Percentiles rank a stretch among this genome's conserved stretches.
Conservation (phyloP, 2,888 invertebrate species). For the Drosophila pullipes region DNA sequence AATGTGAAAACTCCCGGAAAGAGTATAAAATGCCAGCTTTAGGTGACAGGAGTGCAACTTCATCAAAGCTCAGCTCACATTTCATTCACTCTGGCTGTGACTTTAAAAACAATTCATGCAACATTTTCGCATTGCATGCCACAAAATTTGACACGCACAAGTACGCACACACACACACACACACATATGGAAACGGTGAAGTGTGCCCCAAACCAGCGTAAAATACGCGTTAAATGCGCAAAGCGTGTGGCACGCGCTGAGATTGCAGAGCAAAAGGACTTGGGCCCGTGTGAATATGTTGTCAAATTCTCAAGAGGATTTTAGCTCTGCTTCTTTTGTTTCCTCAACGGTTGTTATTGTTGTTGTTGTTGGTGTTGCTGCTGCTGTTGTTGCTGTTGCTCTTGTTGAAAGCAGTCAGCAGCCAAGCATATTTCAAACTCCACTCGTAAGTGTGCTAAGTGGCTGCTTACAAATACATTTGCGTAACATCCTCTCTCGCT, state of each 20-base stretch:
- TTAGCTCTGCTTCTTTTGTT: conserved; percentile 54
- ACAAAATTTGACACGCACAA: conserved; percentile 29
- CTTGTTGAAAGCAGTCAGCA: conserved; percentile 60
- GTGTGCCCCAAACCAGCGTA: conserved; percentile 48
- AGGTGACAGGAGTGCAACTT: conserved; percentile 25
- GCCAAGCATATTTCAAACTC: conserved; percentile 78
- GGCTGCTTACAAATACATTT: conserved; percentile 79
- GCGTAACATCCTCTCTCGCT: conserved; percentile 49
- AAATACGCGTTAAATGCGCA: conserved; percentile 80
- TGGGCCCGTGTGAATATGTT: conserved; percentile 73
- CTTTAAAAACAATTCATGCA: conserved; percentile 75
- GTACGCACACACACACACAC: neutral
- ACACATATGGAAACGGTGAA: neutral
- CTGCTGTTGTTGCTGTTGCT: conserved; percentile 13
- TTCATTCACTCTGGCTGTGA: conserved; percentile 64
- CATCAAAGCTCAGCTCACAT: conserved; percentile 56
- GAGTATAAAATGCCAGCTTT: neutral
- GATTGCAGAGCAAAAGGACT: conserved; percentile 54
- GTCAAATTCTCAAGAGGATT: conserved; percentile 78
- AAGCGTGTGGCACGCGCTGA: conserved; percentile 79
- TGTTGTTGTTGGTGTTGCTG: conserved; percentile 18
- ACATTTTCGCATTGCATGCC: conserved; percentile 51
- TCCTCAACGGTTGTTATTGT: conserved; percentile 25
- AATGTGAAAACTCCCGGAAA: neutral
- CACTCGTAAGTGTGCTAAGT: conserved; percentile 77